Evolutionary conservation across 2,888 invertebrate species (phyloP).

Genomic region (Tanytarsus gracilentus): DNA sequence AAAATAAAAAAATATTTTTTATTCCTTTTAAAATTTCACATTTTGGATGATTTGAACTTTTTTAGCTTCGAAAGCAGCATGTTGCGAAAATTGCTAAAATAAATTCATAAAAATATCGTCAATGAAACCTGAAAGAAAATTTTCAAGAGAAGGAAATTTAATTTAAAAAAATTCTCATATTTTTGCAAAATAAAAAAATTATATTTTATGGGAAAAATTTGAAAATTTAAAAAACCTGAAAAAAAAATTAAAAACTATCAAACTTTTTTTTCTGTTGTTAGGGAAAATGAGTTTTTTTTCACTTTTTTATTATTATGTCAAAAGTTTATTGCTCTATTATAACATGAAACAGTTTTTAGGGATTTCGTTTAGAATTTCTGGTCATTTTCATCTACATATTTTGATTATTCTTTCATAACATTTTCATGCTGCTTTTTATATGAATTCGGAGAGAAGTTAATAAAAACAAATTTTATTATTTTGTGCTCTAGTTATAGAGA

Average conservation of each 20-base stretch:
- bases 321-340: constrained; percentile 16
- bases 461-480: too few species aligned
- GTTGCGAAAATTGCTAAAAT: not conserved
- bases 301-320: not conserved
- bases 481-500: too few species aligned
- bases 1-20: too few species aligned
- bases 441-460: not conserved
- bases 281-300: constrained; percentile 21
- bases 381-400: not conserved
- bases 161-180: too few species aligned
- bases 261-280: not conserved
- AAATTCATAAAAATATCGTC: not conserved
- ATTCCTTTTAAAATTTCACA: too few species aligned
- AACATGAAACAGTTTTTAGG: constrained; percentile 2
- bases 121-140: too few species aligned
- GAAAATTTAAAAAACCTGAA: not conserved
- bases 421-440: not conserved
- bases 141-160: too few species aligned
- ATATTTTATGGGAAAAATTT: not conserved
- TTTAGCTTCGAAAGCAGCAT: not conserved
- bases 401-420: not conserved
- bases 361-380: constrained; percentile 17
- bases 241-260: not conserved
- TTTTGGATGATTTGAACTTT: too few species aligned
- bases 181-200: not conserved